Evolutionary conservation across 1,140 invertebrate genomes (phyloP), one percentile per base, ranked within the genome.

Genomic region (Cotesia vestalis): DNA sequence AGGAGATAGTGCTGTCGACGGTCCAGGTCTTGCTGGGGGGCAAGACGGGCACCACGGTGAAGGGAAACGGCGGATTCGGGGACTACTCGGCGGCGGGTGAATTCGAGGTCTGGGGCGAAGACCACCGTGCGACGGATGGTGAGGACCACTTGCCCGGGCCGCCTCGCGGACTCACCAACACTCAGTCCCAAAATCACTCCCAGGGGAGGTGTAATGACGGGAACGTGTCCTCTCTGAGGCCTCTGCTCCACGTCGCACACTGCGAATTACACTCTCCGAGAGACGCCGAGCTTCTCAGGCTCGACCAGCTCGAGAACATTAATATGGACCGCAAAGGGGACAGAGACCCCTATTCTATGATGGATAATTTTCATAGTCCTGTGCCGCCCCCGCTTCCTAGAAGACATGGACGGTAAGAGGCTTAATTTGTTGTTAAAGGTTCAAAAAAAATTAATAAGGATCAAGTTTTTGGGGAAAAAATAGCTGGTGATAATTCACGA

Each of bases 31-130:
- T 76, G 17, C 46, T 74, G 59, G 35, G 52, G 40, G 60, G 73
- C 72, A 75, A 77, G 71, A 79, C 82, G 71, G 68, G 79, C 80
- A 83, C 80, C 83, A 86, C 83, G 80, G 84, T 86, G 84, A 86
- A 86, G 84, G 84, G 84, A 73, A 85, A 84, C 82, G 81, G 84
- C 77, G 84, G 84, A 75, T 87, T 83, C 79, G 84, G 84, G 74
- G 86, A 87, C 71, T 87, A 87, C 68, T 85, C 86, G 75, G 85
- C 85, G 75, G 84, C 84, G 76, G 84, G 86, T 63, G 85, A 87
- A 78, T 85, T 87, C 75, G 85, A 86, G 72, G 84, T 87, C 74
- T 86, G 86, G 86, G 85, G 82, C 62, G 86, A 87, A 73, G 86
- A 86, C 62, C 81, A 83, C 64, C 78, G 78, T 72, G 73, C 80